phyloP scores from a whole-genome alignment of 53 echinoderm and acorn worm genomes.

The Crossaster papposus region DNA sequence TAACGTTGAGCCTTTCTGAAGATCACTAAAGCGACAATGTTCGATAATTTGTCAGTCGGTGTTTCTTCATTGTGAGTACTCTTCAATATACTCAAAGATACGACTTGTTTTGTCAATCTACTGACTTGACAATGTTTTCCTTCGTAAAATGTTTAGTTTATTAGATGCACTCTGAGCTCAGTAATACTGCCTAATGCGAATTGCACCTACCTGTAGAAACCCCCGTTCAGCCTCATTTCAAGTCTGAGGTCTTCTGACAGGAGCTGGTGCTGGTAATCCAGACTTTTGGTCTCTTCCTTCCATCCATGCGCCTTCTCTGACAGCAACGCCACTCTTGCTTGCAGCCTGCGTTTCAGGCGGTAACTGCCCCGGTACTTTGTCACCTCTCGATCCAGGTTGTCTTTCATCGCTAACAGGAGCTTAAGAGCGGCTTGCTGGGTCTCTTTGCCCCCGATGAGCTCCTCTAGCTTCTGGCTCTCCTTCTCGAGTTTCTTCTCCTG shows the following conservation, averaged over 20 bases:
- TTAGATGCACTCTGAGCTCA: too few relatives aligned
- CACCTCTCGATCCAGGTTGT: constrained; percentile 50
- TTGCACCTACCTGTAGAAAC: constrained; percentile 62
- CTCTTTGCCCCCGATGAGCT: constrained; percentile 68
- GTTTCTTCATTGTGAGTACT: too few relatives aligned
- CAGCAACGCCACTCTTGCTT: constrained; percentile 55
- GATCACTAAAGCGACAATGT: too few relatives aligned
- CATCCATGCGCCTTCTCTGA: constrained; percentile 62
- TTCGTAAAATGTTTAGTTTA: too few relatives aligned
- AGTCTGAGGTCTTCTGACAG: constrained; percentile 71
- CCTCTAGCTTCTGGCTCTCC: constrained; percentile 61
- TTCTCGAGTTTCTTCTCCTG: constrained; percentile 59
- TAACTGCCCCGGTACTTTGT: constrained; percentile 19
- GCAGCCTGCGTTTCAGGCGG: constrained; percentile 39
- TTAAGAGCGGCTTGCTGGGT: constrained; percentile 61
- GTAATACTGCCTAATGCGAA: background rate
- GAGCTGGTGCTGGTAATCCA: constrained; percentile 68
- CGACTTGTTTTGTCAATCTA: too few relatives aligned
- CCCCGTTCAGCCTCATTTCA: constrained; percentile 70
- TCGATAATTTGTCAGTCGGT: too few relatives aligned
- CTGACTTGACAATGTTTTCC: too few relatives aligned
- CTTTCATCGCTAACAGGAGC: constrained; percentile 53
- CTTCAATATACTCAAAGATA: too few relatives aligned
- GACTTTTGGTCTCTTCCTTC: constrained; percentile 60
- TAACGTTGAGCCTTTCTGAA: too few relatives aligned